Conservation (phyloP, 2,113 vertebrate species). For the Actenoides hombroni region DNA sequence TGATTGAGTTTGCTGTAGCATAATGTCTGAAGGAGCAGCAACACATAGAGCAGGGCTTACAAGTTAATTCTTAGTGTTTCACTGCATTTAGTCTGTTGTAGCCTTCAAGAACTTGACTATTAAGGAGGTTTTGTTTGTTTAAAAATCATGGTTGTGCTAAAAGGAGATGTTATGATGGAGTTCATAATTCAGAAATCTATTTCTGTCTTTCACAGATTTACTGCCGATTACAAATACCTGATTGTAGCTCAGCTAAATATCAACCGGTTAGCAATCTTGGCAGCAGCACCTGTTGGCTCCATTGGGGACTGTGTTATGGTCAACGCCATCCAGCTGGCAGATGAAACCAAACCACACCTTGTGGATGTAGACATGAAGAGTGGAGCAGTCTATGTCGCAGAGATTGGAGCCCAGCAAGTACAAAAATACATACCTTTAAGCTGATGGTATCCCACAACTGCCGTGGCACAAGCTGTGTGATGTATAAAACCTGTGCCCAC, state of each 20-base stretch:
- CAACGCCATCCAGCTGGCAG: conserved; percentile 85
- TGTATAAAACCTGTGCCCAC: not conserved
- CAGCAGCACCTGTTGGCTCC: conserved; percentile 81
- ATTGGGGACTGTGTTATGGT: conserved; percentile 84
- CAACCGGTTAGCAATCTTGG: conserved; percentile 82
- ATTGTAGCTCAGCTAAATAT: conserved; percentile 88
- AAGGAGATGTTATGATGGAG: not conserved
- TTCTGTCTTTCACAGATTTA: conserved; percentile 78
- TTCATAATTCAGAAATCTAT: not conserved
- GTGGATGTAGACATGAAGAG: conserved; percentile 85
- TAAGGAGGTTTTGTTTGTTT: not conserved
- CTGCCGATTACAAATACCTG: conserved; percentile 82
- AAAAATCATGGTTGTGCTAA: not conserved
- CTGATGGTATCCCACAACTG: not conserved
- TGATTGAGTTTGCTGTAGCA: not conserved
- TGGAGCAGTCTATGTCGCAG: conserved; percentile 89
- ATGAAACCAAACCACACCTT: conserved; percentile 88
- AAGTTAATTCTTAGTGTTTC: not conserved
- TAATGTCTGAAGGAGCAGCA: not conserved
- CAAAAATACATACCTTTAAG: conserved; percentile 85
- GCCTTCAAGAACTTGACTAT: not conserved
- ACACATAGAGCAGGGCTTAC: not conserved
- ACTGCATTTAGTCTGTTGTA: not conserved
- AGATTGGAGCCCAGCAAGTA: conserved; percentile 92
- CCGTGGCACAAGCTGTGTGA: not conserved